A percentile compares a stretch with the other conserved stretches of the same genome.
phyloP scores from a whole-genome alignment of 2,113 vertebrate genomes.

The Mobula birostris region DNA sequence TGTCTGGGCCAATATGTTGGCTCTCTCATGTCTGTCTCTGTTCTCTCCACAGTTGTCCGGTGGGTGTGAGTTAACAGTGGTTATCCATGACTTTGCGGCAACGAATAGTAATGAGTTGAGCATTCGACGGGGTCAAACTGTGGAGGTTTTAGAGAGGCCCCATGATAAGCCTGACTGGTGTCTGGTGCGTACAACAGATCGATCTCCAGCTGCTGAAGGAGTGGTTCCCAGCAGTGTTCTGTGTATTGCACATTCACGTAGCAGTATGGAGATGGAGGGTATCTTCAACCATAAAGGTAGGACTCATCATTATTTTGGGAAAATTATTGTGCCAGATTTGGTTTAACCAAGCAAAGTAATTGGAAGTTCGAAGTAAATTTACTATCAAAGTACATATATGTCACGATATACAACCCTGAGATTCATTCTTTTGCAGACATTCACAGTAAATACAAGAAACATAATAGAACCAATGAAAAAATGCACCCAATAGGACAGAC shows the following conservation, averaged over 20 bases:
- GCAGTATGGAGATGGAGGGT: slow-evolving; percentile 98
- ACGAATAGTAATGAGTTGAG: slow-evolving; percentile 92
- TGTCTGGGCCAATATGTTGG: background rate
- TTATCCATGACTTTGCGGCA: slow-evolving; percentile 92
- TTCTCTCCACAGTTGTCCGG: slow-evolving; percentile 75
- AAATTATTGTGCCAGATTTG: background rate
- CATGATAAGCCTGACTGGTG: slow-evolving; percentile 97
- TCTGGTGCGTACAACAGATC: slow-evolving; percentile 87
- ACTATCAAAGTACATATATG: too few relatives aligned
- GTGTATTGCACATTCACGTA: slow-evolving; percentile 93
- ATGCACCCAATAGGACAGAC: too few relatives aligned
- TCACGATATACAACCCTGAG: too few relatives aligned
- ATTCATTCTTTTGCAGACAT: too few relatives aligned
- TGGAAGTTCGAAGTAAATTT: too few relatives aligned
- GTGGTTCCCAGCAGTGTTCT: slow-evolving; percentile 90
- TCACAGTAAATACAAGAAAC: too few relatives aligned
- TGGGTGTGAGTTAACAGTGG: slow-evolving; percentile 92
- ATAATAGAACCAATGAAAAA: too few relatives aligned
- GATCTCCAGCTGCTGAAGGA: slow-evolving; percentile 84
- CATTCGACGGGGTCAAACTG: slow-evolving; percentile 87
- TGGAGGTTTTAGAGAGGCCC: slow-evolving; percentile 90
- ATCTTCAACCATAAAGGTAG: slow-evolving; percentile 99
- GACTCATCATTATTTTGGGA: slow-evolving; percentile 38
- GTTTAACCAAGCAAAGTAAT: background rate
- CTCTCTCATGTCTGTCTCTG: slow-evolving; percentile 42